A percentile compares a stretch with the other conserved stretches of the same genome.
These are phyloP conservation scores for Onychorhynchus coronatus DNA, from an alignment of 2,113 vertebrate species.

Conservation along the genomic window DNA sequence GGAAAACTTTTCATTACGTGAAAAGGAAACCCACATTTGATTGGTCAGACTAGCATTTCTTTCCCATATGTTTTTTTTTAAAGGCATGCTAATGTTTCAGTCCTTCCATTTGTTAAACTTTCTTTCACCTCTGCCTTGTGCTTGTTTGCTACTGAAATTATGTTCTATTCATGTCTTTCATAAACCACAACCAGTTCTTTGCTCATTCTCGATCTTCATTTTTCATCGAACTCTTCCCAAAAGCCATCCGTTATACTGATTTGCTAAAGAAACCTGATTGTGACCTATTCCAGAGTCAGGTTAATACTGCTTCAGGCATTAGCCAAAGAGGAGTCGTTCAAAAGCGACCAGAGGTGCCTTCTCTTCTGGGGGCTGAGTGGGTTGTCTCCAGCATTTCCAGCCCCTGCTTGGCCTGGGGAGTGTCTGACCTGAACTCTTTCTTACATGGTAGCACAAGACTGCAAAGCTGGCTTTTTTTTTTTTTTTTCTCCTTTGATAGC, in stretches of 20 bases:
- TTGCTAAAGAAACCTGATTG: not conserved
- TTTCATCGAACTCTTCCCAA: not conserved
- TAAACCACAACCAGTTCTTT: not conserved
- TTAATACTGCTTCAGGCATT: conserved; percentile 58
- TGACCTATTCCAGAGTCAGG: conserved; percentile 16
- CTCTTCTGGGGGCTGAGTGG: conserved; percentile 57
- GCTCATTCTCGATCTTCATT: not conserved
- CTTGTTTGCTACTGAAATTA: not conserved
- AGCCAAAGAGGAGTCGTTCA: conserved; percentile 70
- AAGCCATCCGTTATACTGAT: conserved; percentile 4
- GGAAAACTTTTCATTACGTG: not conserved
- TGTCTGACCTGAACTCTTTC: conserved; percentile 25
- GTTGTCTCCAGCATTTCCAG: conserved; percentile 51
- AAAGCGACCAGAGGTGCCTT: conserved; percentile 70
- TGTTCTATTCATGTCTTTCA: not conserved
- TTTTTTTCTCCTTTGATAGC: not conserved
- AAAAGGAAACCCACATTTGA: not conserved
- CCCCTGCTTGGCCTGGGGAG: conserved; percentile 47
- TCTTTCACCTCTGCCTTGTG: not conserved
- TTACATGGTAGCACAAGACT: conserved; percentile 35
- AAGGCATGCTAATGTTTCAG: not conserved
- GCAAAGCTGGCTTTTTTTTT: conserved; percentile 13
- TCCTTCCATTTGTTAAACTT: not conserved
- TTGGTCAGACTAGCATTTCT: conserved; percentile 25
- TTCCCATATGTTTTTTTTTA: not conserved